These are phyloP conservation scores for Tetrax tetrax DNA, from an alignment of 2,113 vertebrate genomes.

Conservation along the genomic window DNA sequence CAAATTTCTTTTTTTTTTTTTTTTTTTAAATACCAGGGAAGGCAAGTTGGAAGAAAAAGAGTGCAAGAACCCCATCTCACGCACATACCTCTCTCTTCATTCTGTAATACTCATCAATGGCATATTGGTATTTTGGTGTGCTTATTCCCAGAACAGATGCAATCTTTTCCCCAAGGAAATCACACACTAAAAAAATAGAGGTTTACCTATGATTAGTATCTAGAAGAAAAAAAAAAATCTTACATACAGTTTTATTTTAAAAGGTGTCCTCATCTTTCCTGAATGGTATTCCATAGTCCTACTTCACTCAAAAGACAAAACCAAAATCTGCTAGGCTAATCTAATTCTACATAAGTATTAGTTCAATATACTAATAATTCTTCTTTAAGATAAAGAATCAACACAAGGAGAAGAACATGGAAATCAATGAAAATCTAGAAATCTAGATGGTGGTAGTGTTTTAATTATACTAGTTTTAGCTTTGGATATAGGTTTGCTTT, in stretches of 20 bases:
- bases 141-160: constrained; percentile 94
- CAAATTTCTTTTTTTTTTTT: neutral
- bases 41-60: neutral
- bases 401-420: neutral
- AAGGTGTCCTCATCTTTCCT: neutral
- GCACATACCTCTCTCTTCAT: constrained; percentile 92
- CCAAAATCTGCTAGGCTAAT: neutral
- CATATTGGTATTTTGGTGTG: constrained; percentile 96
- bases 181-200: constrained; percentile 84
- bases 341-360: neutral
- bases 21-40: neutral
- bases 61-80: neutral
- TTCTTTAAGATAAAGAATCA: neutral
- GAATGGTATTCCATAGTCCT: neutral
- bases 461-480: neutral
- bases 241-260: neutral
- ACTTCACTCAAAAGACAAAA: neutral
- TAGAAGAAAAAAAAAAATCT: neutral
- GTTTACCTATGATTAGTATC: neutral
- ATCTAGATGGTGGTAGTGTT: neutral
- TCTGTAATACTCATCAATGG: constrained; percentile 96
- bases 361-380: neutral
- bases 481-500: neutral
- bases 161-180: constrained; percentile 96
- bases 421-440: neutral